Evolutionary conservation across 2,888 invertebrate genomes (phyloP).

Genomic region (Brachypterus glaber): DNA sequence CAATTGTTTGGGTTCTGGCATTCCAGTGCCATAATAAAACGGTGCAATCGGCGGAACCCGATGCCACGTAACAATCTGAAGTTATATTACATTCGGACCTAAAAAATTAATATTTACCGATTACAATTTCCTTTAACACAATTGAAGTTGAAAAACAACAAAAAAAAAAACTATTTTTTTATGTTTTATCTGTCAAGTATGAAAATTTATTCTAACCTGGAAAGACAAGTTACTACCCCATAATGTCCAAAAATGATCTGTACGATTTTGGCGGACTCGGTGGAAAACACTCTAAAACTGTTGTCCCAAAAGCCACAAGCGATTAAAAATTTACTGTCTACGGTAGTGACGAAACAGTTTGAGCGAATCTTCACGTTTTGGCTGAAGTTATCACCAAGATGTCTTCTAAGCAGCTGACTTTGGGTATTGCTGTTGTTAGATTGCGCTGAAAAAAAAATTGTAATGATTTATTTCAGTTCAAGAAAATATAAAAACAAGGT

Average conservation of each 20-base stretch:
- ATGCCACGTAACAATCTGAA: slow-evolving; percentile 98
- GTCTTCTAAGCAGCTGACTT: slow-evolving; percentile 68
- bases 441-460: slow-evolving; percentile 51
- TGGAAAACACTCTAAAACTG: slow-evolving; percentile 94
- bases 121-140: background rate
- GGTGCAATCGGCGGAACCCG: slow-evolving; percentile 96
- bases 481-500: background rate
- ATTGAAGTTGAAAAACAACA: background rate
- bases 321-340: slow-evolving; percentile 92
- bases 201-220: slow-evolving; percentile 46
- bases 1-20: slow-evolving; percentile 90
- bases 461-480: slow-evolving; percentile 5
- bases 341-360: slow-evolving; percentile 96
- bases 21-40: slow-evolving; percentile 99
- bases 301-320: slow-evolving; percentile 99
- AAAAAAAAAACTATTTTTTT: background rate
- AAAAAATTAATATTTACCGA: background rate
- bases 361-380: slow-evolving; percentile 88
- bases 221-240: slow-evolving; percentile 96
- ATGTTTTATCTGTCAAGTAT: background rate
- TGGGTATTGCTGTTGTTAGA: slow-evolving; percentile 64
- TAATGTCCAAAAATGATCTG: slow-evolving; percentile 99
- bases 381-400: slow-evolving; percentile 96
- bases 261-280: slow-evolving; percentile 94
- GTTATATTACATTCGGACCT: slow-evolving; percentile 93